phyloP scores from a whole-genome alignment of 2,888 invertebrate species.

The Osmoderma eremita region DNA sequence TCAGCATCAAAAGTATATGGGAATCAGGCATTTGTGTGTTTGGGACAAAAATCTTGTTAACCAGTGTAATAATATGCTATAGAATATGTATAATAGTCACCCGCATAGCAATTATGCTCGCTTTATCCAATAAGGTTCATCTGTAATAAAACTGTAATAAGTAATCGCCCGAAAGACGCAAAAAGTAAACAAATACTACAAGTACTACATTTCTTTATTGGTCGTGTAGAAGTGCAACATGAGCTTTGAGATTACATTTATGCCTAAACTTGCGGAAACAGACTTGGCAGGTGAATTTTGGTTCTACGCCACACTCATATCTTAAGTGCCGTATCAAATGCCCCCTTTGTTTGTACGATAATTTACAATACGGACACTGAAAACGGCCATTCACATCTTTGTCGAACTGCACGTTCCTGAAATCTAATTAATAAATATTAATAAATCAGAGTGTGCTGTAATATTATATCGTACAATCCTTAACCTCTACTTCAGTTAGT shows the following conservation, averaged over 20 bases:
- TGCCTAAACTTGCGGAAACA: conserved; percentile 58
- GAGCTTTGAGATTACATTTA: conserved; percentile 66
- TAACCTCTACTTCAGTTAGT: conserved; percentile 25
- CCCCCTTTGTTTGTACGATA: conserved; percentile 75
- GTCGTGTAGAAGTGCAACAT: conserved; percentile 55
- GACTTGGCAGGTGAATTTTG: conserved; percentile 59
- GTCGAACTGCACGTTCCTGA: conserved; percentile 54
- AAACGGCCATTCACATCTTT: conserved; percentile 52
- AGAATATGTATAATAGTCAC: too few relatives aligned
- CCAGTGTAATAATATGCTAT: too few relatives aligned
- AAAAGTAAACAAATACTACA: too few relatives aligned
- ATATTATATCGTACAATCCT: background rate
- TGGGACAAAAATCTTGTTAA: too few relatives aligned
- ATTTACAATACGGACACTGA: conserved; percentile 36
- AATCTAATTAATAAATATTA: conserved; percentile 46
- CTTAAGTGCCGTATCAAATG: conserved; percentile 67
- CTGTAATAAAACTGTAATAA: too few relatives aligned
- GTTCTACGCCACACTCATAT: conserved; percentile 63
- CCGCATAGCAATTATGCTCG: too few relatives aligned
- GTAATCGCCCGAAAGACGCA: too few relatives aligned
- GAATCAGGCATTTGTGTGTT: too few relatives aligned
- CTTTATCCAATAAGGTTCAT: too few relatives aligned
- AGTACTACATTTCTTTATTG: background rate
- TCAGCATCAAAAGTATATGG: too few relatives aligned
- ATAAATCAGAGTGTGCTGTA: background rate